phyloP scores from a whole-genome alignment of 2,888 invertebrate genomes.

The Megaustenia siamemsis region DNA sequence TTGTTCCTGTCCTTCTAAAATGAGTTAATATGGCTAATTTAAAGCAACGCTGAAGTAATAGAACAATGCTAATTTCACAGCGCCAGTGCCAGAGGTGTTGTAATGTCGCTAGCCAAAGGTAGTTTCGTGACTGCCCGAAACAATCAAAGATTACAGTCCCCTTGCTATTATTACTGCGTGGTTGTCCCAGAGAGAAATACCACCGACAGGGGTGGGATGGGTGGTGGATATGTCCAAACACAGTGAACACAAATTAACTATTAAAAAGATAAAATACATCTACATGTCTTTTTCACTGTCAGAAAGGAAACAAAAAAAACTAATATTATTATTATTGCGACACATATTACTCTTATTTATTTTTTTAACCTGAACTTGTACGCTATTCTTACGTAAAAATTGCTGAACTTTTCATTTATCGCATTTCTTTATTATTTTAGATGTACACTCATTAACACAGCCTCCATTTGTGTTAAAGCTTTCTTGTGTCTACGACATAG shows the following conservation, averaged over 20 bases:
- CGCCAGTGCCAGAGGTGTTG: background rate
- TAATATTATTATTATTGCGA: background rate
- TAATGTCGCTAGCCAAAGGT: constrained; percentile 5
- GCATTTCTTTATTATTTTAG: background rate
- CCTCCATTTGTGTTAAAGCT: too few relatives aligned
- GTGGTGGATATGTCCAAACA: background rate
- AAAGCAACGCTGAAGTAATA: background rate
- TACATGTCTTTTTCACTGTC: background rate
- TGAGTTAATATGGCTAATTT: constrained; percentile 39
- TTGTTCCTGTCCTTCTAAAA: background rate
- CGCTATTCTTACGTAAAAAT: too few relatives aligned
- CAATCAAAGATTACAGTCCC: background rate
- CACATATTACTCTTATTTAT: background rate
- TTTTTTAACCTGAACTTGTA: too few relatives aligned
- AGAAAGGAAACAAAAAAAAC: background rate
- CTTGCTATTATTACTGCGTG: background rate
- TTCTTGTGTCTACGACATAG: too few relatives aligned
- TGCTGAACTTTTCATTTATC: background rate
- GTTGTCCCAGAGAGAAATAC: background rate
- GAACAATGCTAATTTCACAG: constrained; percentile 39
- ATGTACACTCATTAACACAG: too few relatives aligned
- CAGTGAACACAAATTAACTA: background rate
- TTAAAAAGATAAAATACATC: background rate
- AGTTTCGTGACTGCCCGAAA: constrained; percentile 14
- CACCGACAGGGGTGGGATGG: background rate